A percentile compares a stretch with the other conserved stretches of the same genome.
phyloP scores from a whole-genome alignment of 2,888 invertebrate genomes.

The Rhagonycha fulva region DNA sequence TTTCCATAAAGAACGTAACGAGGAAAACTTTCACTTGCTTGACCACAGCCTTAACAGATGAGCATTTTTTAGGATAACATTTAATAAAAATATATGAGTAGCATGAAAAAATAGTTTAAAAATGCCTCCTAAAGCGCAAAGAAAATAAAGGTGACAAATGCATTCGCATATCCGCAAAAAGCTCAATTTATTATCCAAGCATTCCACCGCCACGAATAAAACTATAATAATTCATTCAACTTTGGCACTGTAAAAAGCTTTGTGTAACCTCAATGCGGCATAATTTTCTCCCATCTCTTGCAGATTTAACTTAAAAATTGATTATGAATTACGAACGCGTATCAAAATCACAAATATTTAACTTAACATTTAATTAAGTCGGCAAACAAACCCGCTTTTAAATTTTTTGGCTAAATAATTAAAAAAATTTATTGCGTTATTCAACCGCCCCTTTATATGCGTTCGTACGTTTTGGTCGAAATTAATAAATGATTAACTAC shows the following conservation, averaged over 20 bases:
- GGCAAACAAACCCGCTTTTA: not conserved
- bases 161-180: constrained; percentile 46
- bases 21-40: not conserved
- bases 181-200: constrained; percentile 48
- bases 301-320: constrained; percentile 7
- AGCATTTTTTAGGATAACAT: not conserved
- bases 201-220: constrained; percentile 33
- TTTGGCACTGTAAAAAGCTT: constrained; percentile 40
- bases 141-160: constrained; percentile 47
- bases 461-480: not conserved
- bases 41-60: not conserved
- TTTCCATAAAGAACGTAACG: not conserved
- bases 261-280: constrained; percentile 17
- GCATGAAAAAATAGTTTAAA: constrained; percentile 11
- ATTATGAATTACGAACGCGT: not conserved
- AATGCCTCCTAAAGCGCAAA: constrained; percentile 27
- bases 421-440: not conserved
- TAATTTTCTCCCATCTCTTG: constrained; percentile 7
- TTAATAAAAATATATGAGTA: not conserved
- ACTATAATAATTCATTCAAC: constrained; percentile 43
- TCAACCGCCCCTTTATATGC: not conserved
- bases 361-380: not conserved
- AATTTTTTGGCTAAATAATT: not conserved
- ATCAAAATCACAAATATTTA: not conserved
- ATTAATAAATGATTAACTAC: constrained; percentile 1